Percentiles rank a stretch among this genome's conserved stretches.
Conservation (phyloP, 2,888 invertebrate species). For the Sympetrum striolatum region DNA sequence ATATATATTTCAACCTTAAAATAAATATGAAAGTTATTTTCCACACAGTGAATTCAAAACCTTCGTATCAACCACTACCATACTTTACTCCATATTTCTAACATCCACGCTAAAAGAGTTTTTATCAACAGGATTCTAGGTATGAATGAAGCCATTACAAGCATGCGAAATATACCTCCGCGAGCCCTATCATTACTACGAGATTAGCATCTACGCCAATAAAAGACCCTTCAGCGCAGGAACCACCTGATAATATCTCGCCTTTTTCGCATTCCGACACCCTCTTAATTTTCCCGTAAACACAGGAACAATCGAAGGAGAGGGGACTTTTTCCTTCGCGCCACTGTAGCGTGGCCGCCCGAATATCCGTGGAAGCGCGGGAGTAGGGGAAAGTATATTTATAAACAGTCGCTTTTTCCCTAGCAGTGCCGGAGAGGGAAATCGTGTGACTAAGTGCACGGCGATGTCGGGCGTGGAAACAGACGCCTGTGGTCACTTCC, state of each 20-base stretch:
- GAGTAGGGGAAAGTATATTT: background rate
- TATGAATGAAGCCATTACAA: background rate
- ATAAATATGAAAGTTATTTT: too few species aligned
- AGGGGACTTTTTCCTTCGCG: background rate
- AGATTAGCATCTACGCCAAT: background rate
- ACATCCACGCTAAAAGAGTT: background rate
- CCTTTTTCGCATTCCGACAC: background rate
- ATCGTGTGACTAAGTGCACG: background rate
- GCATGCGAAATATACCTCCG: background rate
- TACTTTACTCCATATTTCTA: background rate
- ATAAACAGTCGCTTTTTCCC: background rate
- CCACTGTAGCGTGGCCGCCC: background rate
- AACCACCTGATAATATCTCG: background rate
- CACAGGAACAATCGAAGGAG: background rate
- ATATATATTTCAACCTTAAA: too few species aligned
- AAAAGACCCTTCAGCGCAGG: background rate
- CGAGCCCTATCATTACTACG: background rate
- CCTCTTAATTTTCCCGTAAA: background rate
- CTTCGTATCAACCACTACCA: too few species aligned
- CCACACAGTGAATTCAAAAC: too few species aligned
- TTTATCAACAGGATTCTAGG: background rate
- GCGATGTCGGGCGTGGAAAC: background rate
- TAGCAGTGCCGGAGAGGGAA: background rate
- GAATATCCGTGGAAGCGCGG: background rate
- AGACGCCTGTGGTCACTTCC: conserved; percentile 4